Base-by-base conservation (phyloP, 2,797 vertebrate genomes). In the Sus cebifrons region DNA sequence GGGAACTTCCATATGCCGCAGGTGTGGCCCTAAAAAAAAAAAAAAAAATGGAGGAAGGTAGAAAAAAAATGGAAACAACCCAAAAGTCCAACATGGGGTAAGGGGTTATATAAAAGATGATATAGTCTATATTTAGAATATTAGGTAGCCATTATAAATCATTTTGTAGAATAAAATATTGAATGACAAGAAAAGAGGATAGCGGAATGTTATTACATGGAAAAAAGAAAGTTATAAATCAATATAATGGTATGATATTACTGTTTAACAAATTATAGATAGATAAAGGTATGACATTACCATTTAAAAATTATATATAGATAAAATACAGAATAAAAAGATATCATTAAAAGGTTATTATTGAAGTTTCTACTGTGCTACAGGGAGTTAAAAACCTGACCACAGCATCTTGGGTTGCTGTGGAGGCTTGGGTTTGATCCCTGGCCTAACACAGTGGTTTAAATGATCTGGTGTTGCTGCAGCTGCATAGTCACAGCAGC, bases 141-240 rank as follows among this genome's bases (percentile, higher is more conserved):
- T 32, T 92, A 83, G 44, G 20, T 8, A 67, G 32, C 10, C 29
- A 71, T 71, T 95, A 75, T 79, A 86, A 91, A 77, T 67, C 67
- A 68, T 79, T 18, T 75, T 56, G 40, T 70, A 64, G 23, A 62
- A 44, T 95, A 54, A 96, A 94, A 95, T 90, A 85, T 13, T 93
- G 77, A 91, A 74, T 27, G n/a, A 89, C 67, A 90, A 87, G 65
- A 32, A 86, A 92, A 87, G 95, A 32, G 49, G 70, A 29, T 83
- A 36, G 5, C 18, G 91, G 54, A 78, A 75, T 89, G 91, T 86
- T 60, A 71, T 62, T 78, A 52, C 70, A 18, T 68, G 21, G 67
- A 52, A 90, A 92, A 91, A 71, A 82, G 58, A 14, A 95, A 29
- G 18, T 74, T 92, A 56, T 44, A 79, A 94, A 36, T 17, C 25